Evolutionary conservation across 2,888 invertebrate species (phyloP), one percentile per base, ranked within the genome.

Genomic region (Odontocerum albicorne): DNA sequence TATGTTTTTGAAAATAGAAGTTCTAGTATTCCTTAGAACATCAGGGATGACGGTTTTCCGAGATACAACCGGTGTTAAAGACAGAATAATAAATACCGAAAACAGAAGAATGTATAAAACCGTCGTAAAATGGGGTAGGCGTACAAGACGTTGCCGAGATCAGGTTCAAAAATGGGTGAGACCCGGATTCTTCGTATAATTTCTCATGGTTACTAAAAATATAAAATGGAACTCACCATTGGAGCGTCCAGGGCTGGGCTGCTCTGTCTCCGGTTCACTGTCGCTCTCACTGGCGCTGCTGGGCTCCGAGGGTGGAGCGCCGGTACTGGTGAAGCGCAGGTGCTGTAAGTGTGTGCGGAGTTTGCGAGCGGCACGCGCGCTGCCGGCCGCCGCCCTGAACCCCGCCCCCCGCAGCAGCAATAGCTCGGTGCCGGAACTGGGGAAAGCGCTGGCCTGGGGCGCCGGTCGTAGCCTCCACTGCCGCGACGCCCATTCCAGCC

Each of bases 401-500:
- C 82, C 73, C 2, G 82, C 77, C 36, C 80, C 72, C n/a, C 79
- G 74, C 68, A 87, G 80, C 12, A 66, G 67, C 57, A 79, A 71
- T 64, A 81, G 72, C 46, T 70, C 73, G 4, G 60, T 62, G 10
- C 81, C 81, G 33, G 67, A 62, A 63, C 61, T 62, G 1, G 82
- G 81, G 68, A 82, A 75, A 65, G 73, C 71, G 62, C 72, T 72
- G 1, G 68, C 62, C 36, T 75, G 72, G 45, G 78, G 79, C 49
- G 78, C 77, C 38, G 74, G 71, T 16, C 71, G 71, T 65, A 81
- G 73, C 55, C 67, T 52, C 70, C 81, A 80, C 56, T 73, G 70
- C 54, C 75, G 72, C 57, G 74, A 68, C 65, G 77, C 77, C 78
- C 79, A 82, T 21, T 72, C 70, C 67, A 80, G 70, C 74, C 81